Base-by-base conservation (phyloP, 2,113 vertebrate genomes). In the Ptilorrhoa leucosticta region DNA sequence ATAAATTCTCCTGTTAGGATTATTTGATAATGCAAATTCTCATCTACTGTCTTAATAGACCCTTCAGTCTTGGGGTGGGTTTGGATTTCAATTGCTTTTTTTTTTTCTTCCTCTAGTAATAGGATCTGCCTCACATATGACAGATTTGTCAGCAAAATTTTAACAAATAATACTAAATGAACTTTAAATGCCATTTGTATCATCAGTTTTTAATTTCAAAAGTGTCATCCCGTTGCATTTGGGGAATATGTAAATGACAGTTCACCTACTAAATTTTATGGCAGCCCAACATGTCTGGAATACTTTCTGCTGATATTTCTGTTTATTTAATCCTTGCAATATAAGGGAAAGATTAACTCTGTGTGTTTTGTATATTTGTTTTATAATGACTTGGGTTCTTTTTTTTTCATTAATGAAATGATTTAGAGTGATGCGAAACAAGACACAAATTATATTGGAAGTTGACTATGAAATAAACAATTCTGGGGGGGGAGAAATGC, bases 141-240 rank as follows among this genome's bases (percentile, higher is more conserved):
- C 90, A 82, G 85, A 54, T 70, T 88, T 96, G 92, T 88, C 93
- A 83, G 83, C 60, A 79, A 68, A 88, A 96, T 94, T 93, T 92
- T 86, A 93, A 95, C 90, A 96, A 95, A 95, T 94, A 94, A 77
- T 92, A 93, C 88, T 87, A 95, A 96, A 93, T 81, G 92, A 96
- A 93, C 91, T 94, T 92, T 96, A 96, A 96, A 92, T 95, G 93
- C 82, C 86, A 89, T 90, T 97, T 94, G 53, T 95, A 81, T 94
- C 84, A 68, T 94, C 94, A 71, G 82, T 91, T 96, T 96, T 96
- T 97, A 96, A 97, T 96, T 97, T 96, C 78, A 60, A 42, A 83
- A 93, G 92, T 96, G 96, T 94, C 96, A 96, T 81, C 81, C 86
- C 70, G 3, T 56, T 97, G 90, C 84, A 86, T 96, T 96, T 89